Conservation (phyloP, 1,140 invertebrate species). For the Holotrichia oblita region DNA sequence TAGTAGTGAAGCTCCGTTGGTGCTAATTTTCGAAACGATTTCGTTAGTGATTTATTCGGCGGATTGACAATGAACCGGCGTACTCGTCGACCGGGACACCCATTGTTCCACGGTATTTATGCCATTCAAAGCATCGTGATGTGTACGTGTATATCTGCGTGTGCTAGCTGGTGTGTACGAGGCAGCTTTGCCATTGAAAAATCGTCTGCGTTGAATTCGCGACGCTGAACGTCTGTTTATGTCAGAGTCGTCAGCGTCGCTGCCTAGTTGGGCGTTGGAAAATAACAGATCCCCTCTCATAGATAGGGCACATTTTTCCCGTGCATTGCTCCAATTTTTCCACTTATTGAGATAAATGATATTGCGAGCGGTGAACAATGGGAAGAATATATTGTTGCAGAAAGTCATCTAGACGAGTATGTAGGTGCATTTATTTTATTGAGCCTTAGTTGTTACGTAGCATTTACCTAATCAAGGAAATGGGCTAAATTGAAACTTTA, state of each 20-base stretch:
- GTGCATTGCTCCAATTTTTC: neutral
- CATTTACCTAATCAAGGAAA: too few species aligned
- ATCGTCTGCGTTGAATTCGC: conserved; percentile 11
- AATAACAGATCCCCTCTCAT: neutral
- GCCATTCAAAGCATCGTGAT: neutral
- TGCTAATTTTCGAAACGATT: conserved; percentile 20
- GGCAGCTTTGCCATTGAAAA: neutral
- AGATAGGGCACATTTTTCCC: neutral
- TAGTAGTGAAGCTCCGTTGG: conserved; percentile 5
- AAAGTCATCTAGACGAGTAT: too few species aligned
- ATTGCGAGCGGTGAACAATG: neutral
- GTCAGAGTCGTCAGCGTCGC: neutral
- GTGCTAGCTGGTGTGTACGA: neutral
- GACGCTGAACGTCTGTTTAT: neutral
- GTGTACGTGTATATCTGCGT: neutral
- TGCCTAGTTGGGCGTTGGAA: conserved; percentile 1
- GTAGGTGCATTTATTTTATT: too few species aligned
- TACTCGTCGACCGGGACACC: neutral
- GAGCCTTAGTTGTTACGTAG: too few species aligned
- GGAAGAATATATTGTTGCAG: neutral
- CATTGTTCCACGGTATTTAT: conserved; percentile 20
- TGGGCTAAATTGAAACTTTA: too few species aligned
- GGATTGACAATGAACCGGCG: conserved; percentile 19
- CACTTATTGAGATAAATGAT: conserved; percentile 8
- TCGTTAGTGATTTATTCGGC: conserved; percentile 16